phyloP scores from a whole-genome alignment of 2,113 vertebrate genomes.

The Oostethus manadensis region DNA sequence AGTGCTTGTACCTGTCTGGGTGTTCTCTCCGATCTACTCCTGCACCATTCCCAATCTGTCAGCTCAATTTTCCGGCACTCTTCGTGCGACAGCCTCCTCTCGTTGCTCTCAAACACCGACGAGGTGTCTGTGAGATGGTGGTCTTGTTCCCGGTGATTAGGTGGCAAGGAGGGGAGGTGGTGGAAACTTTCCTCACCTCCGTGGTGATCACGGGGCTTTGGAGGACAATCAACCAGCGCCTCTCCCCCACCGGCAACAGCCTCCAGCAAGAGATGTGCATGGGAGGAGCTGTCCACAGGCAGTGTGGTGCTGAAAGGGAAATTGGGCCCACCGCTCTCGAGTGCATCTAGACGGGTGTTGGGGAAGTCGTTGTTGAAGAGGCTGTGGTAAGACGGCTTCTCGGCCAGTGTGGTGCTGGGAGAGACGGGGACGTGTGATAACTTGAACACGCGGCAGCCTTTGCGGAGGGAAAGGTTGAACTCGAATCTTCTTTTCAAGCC shows the following conservation, averaged over 20 bases:
- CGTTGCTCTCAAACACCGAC: constrained; percentile 68
- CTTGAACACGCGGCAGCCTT: constrained; percentile 84
- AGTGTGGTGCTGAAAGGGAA: constrained; percentile 75
- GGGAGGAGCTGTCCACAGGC: constrained; percentile 70
- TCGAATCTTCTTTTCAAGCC: constrained; percentile 82
- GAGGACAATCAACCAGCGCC: constrained; percentile 30
- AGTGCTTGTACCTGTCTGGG: constrained; percentile 83
- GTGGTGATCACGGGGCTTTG: constrained; percentile 33
- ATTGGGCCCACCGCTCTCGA: constrained; percentile 45
- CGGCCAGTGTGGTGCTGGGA: constrained; percentile 48
- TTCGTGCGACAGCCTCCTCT: constrained; percentile 82
- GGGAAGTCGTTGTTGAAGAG: constrained; percentile 68
- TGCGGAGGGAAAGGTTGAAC: constrained; percentile 90
- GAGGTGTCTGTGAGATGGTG: constrained; percentile 48
- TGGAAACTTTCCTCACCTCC: constrained; percentile 41
- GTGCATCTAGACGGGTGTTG: constrained; percentile 39
- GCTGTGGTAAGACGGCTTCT: constrained; percentile 68
- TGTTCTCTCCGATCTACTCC: constrained; percentile 91
- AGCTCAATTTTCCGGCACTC: constrained; percentile 80
- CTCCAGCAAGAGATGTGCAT: constrained; percentile 56
- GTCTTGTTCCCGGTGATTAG: constrained; percentile 57
- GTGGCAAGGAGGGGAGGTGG: constrained; percentile 26
- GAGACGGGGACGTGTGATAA: constrained; percentile 73
- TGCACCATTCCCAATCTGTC: constrained; percentile 94
- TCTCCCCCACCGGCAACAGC: constrained; percentile 31